These are phyloP conservation scores for Hylomyscus alleni DNA, from an alignment of 2,797 vertebrate genomes.

Conservation along the genomic window DNA sequence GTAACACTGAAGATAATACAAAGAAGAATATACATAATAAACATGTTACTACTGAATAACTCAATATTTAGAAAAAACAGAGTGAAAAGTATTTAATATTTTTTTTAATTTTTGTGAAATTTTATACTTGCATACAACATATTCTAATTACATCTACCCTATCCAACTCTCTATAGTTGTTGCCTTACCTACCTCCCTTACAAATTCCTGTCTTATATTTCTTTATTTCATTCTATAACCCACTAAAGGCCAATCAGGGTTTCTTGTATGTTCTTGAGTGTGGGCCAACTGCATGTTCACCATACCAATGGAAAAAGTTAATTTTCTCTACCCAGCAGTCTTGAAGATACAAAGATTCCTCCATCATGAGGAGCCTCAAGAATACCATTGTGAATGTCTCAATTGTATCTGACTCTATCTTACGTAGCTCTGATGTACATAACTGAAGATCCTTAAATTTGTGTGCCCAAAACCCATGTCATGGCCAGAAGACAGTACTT, in stretches of 20 bases:
- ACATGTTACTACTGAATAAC: neutral
- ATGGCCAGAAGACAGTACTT: neutral
- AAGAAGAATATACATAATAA: neutral
- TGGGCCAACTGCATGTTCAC: neutral
- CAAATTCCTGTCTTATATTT: neutral
- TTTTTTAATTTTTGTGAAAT: neutral
- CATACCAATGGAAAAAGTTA: neutral
- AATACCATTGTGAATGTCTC: neutral
- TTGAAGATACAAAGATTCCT: neutral
- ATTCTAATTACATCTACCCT: neutral
- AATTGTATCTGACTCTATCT: neutral
- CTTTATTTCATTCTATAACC: neutral
- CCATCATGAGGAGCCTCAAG: accelerated
- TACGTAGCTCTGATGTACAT: neutral
- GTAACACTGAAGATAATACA: neutral
- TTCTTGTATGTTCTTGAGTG: too few species aligned
- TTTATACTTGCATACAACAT: neutral
- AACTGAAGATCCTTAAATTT: too few species aligned
- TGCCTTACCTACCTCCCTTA: neutral
- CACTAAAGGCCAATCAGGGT: too few species aligned
- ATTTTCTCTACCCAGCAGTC: too few species aligned
- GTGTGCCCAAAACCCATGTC: neutral
- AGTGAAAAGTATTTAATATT: neutral
- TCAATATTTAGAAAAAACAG: neutral
- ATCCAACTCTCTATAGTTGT: neutral